Evolutionary conservation across 2,888 invertebrate species (phyloP), one percentile per base, ranked within the genome.

Genomic region (Leptopilina myrica): DNA sequence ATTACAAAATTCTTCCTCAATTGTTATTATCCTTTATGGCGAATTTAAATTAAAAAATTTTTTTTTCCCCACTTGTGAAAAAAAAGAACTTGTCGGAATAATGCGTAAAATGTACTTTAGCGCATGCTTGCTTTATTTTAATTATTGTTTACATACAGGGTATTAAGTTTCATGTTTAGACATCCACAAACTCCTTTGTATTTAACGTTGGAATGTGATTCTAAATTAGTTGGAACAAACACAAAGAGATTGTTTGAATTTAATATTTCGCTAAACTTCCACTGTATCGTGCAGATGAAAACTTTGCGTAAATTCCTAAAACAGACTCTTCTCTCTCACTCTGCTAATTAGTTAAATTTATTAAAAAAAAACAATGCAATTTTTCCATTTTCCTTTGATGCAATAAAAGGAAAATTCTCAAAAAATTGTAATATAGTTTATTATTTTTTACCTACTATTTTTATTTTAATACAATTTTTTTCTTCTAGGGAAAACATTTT

Each of bases 191-290:
- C 20, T 64, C 64, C 20, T 53, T 69, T 69, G 14, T 49, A 69
- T 53, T 46, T 20, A 26, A 11, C 12, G 20, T 33, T 69, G 26
- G 69, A 69, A 49, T 53, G 49, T 49, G 49, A 7, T 46, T 69
- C 46, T 69, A 69, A 69, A 69, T 69, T 69, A 14, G 26, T 20
- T 20, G 12, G 26, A 49, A 69, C 12, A 69, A 69, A 53, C 69
- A 69, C 69, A 49, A 69, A 26, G 69, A 69, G 26, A 69, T 69
- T 69, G 69, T 26, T 53, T 49, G 69, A 15, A 20, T 20, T 69
- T 53, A 69, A 49, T 53, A 69, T 49, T 49, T 49, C 20, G 49
- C 49, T 53, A 53, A 69, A 69, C 11, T 69, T 69, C 46, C 12
- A 49, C 4, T 9, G 26, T 20, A 20, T 69, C 8, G 5, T 49